Evolutionary conservation across 2,888 invertebrate species (phyloP), one percentile per base, ranked within the genome.

Genomic region (Drosophila recens): DNA sequence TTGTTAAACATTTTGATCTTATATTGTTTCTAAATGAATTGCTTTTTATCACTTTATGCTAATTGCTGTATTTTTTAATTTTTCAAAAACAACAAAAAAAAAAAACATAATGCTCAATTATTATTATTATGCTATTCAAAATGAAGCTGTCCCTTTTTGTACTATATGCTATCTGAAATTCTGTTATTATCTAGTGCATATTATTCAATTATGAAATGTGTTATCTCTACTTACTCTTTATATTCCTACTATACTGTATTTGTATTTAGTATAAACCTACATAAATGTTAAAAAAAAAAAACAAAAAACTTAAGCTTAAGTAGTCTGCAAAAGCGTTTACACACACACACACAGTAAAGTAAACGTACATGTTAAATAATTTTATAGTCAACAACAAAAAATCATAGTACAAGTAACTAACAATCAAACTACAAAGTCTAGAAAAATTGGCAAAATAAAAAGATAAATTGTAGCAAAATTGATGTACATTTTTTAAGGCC

Each of bases 281-380:
- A 59, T 64, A 46, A 53, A 33, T 52, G 40, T 57, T 54, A 61
- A 40, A 68, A 34, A 33, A 33, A 45, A 48, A 51, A 61, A 40
- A 68, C 30, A 33, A 48, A 52, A 46, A 17, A 68, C 36, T 2
- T 23, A 79, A 84, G 84, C 40, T 46, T 84, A 84, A 84, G 84
- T 63, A 76, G 80, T 79, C 45, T 56, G 79, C 72, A 62, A 48
- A 42, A 69, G 33, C 56, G 74, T 82, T 82, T 80, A 82, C 85
- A 56, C 68, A 54, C 33, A 61, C 52, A 27, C 27, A 27, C 27
- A 20, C 20, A 3, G 20, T 20, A 27, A 5, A 56, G 80, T 80
- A 71, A 84, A 82, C 74, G 74, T 79, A 85, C 64, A 68, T 76
- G 82, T 82, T 86, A 80, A 69, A 83, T 86, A 83, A 82, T 86